Percentiles rank a stretch among this genome's conserved stretches.
Conservation (phyloP, 2,797 vertebrate genomes). For the Cyprinodon diabolis region DNA sequence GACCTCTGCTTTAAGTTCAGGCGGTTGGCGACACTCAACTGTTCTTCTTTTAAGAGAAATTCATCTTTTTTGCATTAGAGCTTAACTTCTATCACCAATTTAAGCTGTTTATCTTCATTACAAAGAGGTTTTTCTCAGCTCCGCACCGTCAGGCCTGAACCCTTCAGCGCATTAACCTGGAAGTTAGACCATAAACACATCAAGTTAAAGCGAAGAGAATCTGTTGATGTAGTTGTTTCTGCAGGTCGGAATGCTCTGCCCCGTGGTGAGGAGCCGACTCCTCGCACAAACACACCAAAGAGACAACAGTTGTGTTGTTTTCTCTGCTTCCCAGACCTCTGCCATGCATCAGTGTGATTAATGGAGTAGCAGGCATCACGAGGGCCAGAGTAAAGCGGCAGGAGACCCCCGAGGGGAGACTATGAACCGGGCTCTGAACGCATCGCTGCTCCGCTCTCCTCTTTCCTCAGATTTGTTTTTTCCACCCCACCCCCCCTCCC, state of each 20-base stretch:
- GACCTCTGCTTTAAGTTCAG: no score
- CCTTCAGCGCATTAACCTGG: background rate
- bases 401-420: conserved; percentile 55
- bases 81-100: background rate
- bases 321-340: conserved; percentile 51
- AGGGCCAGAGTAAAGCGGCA: conserved; percentile 53
- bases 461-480: conserved; percentile 8
- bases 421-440: conserved; percentile 45
- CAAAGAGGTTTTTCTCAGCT: background rate
- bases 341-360: conserved; percentile 76
- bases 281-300: conserved; percentile 23
- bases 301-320: conserved; percentile 64
- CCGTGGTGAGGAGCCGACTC: conserved; percentile 22
- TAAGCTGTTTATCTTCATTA: background rate
- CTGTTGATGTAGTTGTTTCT: background rate
- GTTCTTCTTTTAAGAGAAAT: no score
- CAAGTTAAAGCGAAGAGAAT: background rate
- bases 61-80: no score
- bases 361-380: conserved; percentile 66
- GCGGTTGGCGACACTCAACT: no score
- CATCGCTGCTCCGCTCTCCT: conserved; percentile 30
- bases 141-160: background rate
- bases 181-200: background rate
- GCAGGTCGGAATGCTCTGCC: conserved; percentile 3
- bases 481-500: conserved; percentile 7